Evolutionary conservation across 2,888 invertebrate genomes (phyloP).

Genomic region (Noctua fimbriata): DNA sequence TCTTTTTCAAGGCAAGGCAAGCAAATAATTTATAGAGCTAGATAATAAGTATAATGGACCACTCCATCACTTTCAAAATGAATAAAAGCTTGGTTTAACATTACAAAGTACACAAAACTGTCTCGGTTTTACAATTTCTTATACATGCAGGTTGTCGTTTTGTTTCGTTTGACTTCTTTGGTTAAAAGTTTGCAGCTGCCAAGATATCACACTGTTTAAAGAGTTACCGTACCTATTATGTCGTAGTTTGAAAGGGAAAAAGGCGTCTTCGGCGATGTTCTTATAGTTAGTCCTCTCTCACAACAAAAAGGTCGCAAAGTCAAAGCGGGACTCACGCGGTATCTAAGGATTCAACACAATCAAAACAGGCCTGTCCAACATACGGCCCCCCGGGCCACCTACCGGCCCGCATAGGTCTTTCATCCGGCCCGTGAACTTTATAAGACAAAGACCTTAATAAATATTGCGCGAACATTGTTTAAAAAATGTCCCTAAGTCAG

Average conservation of each 20-base stretch:
- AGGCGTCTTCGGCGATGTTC: neutral
- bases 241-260: neutral
- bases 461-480: too few species aligned
- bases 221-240: neutral
- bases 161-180: conserved; percentile 14
- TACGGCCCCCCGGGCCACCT: too few species aligned
- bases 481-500: too few species aligned
- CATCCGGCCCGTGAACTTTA: too few species aligned
- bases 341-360: neutral
- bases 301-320: neutral
- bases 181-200: neutral
- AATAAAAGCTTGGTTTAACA: conserved; percentile 44
- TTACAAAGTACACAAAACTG: conserved; percentile 31
- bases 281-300: neutral
- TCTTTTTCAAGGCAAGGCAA: conserved; percentile 34
- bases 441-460: too few species aligned
- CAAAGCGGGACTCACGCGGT: neutral
- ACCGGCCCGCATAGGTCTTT: too few species aligned
- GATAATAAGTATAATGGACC: conserved; percentile 49
- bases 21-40: conserved; percentile 43
- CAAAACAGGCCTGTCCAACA: too few species aligned
- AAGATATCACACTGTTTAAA: neutral
- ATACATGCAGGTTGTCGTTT: conserved; percentile 3
- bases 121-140: conserved; percentile 51
- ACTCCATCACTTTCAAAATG: conserved; percentile 52